A percentile compares a stretch with the other conserved stretches of the same genome.
Evolutionary conservation across 2,113 vertebrate species (phyloP).

Genomic region (Lagopus leucura): DNA sequence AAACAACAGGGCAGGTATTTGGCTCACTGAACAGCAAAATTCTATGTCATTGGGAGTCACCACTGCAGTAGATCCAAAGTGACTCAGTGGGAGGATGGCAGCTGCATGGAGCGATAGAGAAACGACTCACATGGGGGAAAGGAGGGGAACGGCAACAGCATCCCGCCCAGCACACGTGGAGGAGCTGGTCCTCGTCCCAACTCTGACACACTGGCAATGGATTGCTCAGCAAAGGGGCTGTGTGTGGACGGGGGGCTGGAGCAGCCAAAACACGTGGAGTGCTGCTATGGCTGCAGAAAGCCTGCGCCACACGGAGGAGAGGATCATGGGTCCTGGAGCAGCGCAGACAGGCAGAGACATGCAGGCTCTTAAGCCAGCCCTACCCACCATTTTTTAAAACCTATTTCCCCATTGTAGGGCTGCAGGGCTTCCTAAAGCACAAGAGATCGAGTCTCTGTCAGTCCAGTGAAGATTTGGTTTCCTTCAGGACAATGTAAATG

Average conservation of each 20-base stretch:
- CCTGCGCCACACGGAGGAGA: background rate
- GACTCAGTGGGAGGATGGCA: background rate
- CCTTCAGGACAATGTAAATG: background rate
- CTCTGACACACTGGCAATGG: background rate
- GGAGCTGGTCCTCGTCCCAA: background rate
- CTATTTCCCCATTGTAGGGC: background rate
- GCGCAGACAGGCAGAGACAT: background rate
- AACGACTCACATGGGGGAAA: background rate
- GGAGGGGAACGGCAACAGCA: background rate
- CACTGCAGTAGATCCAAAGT: background rate
- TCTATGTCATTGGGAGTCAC: background rate
- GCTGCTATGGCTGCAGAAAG: rapidly evolving
- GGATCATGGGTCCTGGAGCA: background rate
- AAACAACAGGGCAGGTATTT: background rate
- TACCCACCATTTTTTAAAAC: background rate
- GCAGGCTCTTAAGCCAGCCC: background rate
- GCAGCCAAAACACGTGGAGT: background rate
- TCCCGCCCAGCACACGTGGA: background rate
- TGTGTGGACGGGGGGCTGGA: rapidly evolving
- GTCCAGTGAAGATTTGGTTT: background rate
- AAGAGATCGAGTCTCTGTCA: background rate
- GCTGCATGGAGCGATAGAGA: background rate
- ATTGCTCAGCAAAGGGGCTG: background rate
- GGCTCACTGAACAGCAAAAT: background rate
- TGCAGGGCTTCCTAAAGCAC: background rate